Conservation (phyloP, 2,888 invertebrate species). For the Drosophila mettleri region DNA sequence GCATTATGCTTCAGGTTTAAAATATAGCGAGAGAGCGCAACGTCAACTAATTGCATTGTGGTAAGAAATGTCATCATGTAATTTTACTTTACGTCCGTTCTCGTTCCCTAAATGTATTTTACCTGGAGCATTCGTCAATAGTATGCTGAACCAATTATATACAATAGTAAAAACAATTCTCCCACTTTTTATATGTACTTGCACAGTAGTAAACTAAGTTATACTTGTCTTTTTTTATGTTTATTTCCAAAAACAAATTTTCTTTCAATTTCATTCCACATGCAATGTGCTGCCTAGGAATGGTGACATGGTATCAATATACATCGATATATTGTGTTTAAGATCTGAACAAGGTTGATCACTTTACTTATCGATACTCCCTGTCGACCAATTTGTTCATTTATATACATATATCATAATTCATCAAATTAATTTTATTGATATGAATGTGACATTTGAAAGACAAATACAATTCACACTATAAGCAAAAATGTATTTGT, state of each 20-base stretch:
- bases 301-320: constrained; percentile 35
- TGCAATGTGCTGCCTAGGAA: constrained; percentile 65
- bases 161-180: constrained; percentile 45
- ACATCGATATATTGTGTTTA: constrained; percentile 18
- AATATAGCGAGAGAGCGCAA: constrained; percentile 9
- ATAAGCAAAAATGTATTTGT: no score
- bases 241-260: constrained; percentile 53
- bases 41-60: constrained; percentile 42
- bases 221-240: constrained; percentile 32
- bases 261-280: constrained; percentile 63
- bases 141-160: constrained; percentile 44
- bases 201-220: constrained; percentile 24
- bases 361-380: background rate
- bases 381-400: background rate
- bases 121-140: constrained; percentile 59
- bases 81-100: constrained; percentile 45
- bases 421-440: no score
- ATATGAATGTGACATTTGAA: no score
- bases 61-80: constrained; percentile 65
- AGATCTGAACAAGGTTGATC: background rate
- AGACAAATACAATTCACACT: no score
- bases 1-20: background rate
- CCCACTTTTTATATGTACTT: constrained; percentile 28
- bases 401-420: background rate
- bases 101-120: constrained; percentile 35